Evolutionary conservation across 2,888 invertebrate genomes (phyloP).

Genomic region (Drosophila demipolita): DNA sequence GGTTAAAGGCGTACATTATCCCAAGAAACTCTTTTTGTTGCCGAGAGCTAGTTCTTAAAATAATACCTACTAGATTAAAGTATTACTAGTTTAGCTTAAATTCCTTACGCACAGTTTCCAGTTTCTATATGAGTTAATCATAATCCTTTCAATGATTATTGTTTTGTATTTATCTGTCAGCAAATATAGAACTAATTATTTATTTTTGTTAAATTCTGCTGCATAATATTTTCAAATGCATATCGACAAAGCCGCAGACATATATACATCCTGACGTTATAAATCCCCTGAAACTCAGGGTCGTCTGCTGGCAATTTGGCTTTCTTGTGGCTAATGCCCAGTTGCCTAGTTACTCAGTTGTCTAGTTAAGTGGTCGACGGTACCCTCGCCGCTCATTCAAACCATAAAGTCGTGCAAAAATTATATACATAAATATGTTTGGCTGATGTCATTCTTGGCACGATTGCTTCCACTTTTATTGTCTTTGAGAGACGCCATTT

Average conservation of each 20-base stretch:
- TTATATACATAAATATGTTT: conserved; percentile 23
- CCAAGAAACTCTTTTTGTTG: background rate
- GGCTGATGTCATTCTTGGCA: conserved; percentile 63
- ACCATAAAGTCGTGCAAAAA: conserved; percentile 51
- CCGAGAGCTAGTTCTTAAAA: background rate
- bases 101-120: background rate
- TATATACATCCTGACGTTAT: too few relatives aligned
- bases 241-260: background rate
- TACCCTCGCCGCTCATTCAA: conserved; percentile 15
- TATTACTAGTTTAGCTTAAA: background rate
- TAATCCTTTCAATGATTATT: background rate
- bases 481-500: conserved; percentile 33
- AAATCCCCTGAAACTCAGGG: conserved; percentile 26
- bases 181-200: background rate
- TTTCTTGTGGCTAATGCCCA: conserved; percentile 13
- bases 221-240: background rate
- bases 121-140: background rate
- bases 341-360: background rate
- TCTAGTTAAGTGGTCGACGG: background rate
- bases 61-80: background rate
- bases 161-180: background rate
- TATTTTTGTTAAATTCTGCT: background rate
- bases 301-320: conserved; percentile 24
- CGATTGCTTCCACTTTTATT: conserved; percentile 49
- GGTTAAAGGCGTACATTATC: background rate